phyloP scores from a whole-genome alignment of 64 coral and sea anemone genomes.

The Pocillopora verrucosa region DNA sequence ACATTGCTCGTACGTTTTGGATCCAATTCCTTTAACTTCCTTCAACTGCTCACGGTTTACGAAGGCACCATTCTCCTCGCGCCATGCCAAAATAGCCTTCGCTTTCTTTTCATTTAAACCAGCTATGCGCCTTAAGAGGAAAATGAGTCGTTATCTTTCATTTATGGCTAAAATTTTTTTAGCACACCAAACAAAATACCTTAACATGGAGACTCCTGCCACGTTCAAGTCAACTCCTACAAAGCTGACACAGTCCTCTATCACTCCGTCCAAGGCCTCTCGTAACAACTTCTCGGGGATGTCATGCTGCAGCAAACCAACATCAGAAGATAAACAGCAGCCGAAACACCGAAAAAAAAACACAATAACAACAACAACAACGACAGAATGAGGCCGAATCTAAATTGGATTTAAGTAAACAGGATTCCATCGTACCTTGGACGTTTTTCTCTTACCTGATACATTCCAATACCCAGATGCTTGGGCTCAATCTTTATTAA shows the following conservation, averaged over 20 bases:
- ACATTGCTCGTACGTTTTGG: slow-evolving; percentile 93
- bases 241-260: slow-evolving; percentile 96
- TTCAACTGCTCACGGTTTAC: slow-evolving; percentile 77
- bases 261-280: slow-evolving; percentile 75
- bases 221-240: slow-evolving; percentile 91
- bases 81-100: slow-evolving; percentile 73
- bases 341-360: neutral
- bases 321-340: neutral
- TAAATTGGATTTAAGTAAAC: too few relatives aligned
- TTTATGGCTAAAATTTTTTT: too few relatives aligned
- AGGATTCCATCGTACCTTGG: neutral
- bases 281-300: slow-evolving; percentile 79
- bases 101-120: slow-evolving; percentile 86
- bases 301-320: slow-evolving; percentile 66
- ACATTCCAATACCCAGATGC: slow-evolving; percentile 97
- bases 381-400: too few relatives aligned
- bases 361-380: neutral
- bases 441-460: slow-evolving; percentile 59
- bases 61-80: slow-evolving; percentile 75
- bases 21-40: slow-evolving; percentile 75
- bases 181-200: slow-evolving; percentile 5
- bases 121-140: slow-evolving; percentile 71
- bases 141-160: neutral
- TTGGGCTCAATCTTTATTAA: slow-evolving; percentile 95
- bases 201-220: slow-evolving; percentile 75